These are phyloP conservation scores for Numida meleagris DNA, from an alignment of 2,113 vertebrate species.

Conservation along the genomic window DNA sequence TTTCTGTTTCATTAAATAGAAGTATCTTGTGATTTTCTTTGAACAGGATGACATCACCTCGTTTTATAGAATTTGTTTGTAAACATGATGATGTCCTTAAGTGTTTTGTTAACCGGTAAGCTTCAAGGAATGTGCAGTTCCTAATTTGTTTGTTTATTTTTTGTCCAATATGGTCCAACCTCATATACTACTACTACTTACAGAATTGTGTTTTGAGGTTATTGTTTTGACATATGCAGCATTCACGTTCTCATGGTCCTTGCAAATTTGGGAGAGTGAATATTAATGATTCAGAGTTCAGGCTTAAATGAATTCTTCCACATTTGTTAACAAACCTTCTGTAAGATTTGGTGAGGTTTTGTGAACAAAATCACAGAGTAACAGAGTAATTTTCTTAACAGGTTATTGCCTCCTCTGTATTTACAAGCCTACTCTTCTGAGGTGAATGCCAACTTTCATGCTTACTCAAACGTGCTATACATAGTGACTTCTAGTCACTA, in stretches of 20 bases:
- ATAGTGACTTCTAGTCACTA: neutral
- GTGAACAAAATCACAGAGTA: neutral
- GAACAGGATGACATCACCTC: conserved; percentile 94
- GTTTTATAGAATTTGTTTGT: conserved; percentile 98
- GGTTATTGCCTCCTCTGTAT: neutral
- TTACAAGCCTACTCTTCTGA: neutral
- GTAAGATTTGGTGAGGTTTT: neutral
- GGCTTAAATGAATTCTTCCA: neutral
- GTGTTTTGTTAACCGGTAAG: conserved; percentile 97
- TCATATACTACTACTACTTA: neutral
- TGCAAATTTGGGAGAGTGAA: neutral
- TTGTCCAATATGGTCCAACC: neutral
- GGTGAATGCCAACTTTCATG: neutral
- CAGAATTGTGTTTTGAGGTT: neutral
- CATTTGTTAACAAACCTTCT: neutral
- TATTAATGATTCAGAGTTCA: neutral
- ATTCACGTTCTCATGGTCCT: neutral
- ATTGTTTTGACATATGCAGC: neutral
- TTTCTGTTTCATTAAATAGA: neutral
- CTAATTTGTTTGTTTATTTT: neutral
- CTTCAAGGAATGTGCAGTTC: neutral
- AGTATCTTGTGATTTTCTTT: neutral
- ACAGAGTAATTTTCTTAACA: neutral
- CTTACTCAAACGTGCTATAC: neutral
- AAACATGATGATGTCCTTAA: conserved; percentile 97